These are phyloP conservation scores for Cheilosia scutellata DNA, from an alignment of 2,888 invertebrate species.

Conservation along the genomic window DNA sequence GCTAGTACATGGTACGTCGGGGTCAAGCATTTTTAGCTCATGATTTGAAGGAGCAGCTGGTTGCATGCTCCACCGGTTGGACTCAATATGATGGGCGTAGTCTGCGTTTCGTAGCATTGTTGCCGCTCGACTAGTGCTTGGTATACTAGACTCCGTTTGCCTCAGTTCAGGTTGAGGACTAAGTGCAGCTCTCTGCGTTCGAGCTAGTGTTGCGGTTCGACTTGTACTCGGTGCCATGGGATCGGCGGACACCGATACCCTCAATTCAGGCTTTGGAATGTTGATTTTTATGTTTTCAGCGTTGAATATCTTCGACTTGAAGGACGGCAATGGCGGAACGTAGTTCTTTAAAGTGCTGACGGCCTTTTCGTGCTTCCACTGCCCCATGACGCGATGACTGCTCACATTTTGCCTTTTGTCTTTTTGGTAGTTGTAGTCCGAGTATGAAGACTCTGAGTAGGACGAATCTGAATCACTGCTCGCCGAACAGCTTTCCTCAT, in stretches of 20 bases:
- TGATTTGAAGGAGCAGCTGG: slow-evolving; percentile 19
- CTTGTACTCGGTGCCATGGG: slow-evolving; percentile 30
- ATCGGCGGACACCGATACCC: slow-evolving; percentile 63
- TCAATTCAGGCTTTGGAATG: slow-evolving; percentile 83
- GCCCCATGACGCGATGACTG: slow-evolving; percentile 68
- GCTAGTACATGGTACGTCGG: slow-evolving; percentile 54
- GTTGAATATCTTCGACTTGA: slow-evolving; percentile 82
- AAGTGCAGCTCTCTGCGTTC: slow-evolving; percentile 16
- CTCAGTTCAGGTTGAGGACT: slow-evolving; percentile 38
- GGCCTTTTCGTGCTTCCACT: slow-evolving; percentile 76
- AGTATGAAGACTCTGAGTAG: slow-evolving; percentile 88
- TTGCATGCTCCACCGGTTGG: slow-evolving; percentile 52
- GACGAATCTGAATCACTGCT: slow-evolving; percentile 86
- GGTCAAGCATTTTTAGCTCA: slow-evolving; percentile 50
- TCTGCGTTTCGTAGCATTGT: slow-evolving; percentile 31
- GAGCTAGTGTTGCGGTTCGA: slow-evolving; percentile 51
- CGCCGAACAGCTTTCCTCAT: slow-evolving; percentile 69
- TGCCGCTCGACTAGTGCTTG: slow-evolving; percentile 9
- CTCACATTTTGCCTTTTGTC: slow-evolving; percentile 61
- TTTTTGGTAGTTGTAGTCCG: slow-evolving; percentile 67
- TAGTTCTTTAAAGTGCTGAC: slow-evolving; percentile 81
- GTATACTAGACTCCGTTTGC: background rate
- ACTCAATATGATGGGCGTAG: slow-evolving; percentile 35
- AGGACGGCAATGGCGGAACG: slow-evolving; percentile 83
- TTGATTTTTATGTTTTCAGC: slow-evolving; percentile 83